These are phyloP conservation scores for Bovichtus diacanthus DNA, from an alignment of 2,797 vertebrate genomes.

Conservation along the genomic window DNA sequence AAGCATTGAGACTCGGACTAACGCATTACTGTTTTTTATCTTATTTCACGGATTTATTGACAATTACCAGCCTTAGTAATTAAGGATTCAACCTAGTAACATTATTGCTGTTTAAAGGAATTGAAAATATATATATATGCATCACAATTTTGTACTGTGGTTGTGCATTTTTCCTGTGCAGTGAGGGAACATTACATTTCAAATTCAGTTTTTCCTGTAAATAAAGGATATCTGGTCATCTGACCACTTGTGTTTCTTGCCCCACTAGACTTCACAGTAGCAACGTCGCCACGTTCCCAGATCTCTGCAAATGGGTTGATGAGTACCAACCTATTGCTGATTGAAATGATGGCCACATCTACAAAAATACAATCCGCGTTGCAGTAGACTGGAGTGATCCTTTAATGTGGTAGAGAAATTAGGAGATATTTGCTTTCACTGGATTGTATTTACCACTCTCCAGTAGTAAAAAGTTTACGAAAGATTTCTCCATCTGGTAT, in stretches of 20 bases:
- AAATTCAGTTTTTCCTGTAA: too few relatives aligned
- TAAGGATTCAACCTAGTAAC: neutral
- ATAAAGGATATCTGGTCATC: too few relatives aligned
- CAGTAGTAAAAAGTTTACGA: slow-evolving; percentile 7
- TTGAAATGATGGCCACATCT: neutral
- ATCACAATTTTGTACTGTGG: neutral
- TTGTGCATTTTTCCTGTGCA: neutral
- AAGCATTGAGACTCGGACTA: neutral
- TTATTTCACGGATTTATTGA: neutral
- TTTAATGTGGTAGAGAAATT: too few relatives aligned
- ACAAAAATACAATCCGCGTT: neutral
- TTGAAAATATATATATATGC: neutral
- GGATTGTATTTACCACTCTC: neutral
- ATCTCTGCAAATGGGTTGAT: neutral
- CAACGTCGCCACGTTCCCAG: neutral
- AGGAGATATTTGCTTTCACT: neutral
- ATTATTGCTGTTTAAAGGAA: neutral
- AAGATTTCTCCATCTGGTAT: slow-evolving; percentile 25
- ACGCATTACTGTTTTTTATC: neutral
- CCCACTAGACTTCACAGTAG: neutral
- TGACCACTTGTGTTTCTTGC: neutral
- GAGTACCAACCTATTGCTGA: neutral
- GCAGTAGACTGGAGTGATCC: neutral
- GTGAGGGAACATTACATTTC: too few relatives aligned
- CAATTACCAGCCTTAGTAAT: too few relatives aligned